Conservation (phyloP, 2,797 vertebrate species). For the Myotis planiceps region DNA sequence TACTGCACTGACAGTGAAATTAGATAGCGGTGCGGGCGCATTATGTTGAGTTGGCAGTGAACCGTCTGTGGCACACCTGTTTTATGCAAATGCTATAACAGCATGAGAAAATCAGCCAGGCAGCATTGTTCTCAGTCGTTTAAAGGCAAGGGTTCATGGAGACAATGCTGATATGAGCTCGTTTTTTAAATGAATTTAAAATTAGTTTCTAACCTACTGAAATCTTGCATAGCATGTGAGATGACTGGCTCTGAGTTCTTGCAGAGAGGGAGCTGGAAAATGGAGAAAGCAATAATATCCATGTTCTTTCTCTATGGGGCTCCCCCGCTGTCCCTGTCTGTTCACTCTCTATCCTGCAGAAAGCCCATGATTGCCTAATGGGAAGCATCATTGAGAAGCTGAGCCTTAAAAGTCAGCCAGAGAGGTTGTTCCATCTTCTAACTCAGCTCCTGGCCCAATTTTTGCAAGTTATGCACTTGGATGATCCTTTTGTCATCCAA, state of each 20-base stretch:
- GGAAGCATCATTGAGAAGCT: not conserved
- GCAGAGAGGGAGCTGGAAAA: not conserved
- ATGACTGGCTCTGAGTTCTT: not conserved
- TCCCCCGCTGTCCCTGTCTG: not conserved
- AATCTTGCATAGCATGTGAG: not conserved
- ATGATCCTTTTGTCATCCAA: conserved; percentile 13
- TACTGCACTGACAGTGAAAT: conserved; percentile 52
- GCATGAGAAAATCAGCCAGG: not conserved
- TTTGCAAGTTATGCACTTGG: not conserved
- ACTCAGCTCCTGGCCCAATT: not conserved
- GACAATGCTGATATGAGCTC: conserved; percentile 37
- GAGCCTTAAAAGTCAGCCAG: not conserved
- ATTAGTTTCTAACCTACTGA: conserved; percentile 55
- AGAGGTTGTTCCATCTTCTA: not conserved
- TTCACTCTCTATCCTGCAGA: not conserved
- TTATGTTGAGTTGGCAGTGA: conserved; percentile 35
- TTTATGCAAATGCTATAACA: conserved; percentile 45
- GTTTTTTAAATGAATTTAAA: conserved; percentile 63
- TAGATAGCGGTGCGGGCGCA: not conserved
- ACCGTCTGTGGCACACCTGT: not conserved
- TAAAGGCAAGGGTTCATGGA: conserved; percentile 49
- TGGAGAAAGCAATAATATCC: not conserved
- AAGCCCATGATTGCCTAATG: not conserved
- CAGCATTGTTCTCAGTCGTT: conserved; percentile 35
- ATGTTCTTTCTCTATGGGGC: not conserved